These are phyloP conservation scores for Oryzias woworae DNA, from an alignment of 2,113 vertebrate species.

Conservation along the genomic window DNA sequence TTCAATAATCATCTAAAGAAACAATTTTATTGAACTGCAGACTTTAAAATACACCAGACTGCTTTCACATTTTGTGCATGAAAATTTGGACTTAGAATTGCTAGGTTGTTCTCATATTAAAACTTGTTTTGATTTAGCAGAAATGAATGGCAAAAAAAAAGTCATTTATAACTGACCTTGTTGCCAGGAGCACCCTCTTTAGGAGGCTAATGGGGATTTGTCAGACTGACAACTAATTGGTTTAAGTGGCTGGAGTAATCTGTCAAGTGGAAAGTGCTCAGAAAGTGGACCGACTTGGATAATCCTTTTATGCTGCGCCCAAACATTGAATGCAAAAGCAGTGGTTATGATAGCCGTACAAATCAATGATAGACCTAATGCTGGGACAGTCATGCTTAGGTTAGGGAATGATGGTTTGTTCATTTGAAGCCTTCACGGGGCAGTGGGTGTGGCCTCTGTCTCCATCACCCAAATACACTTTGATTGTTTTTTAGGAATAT, in stretches of 20 bases:
- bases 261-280: constrained; percentile 25
- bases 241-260: constrained; percentile 63
- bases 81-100: neutral
- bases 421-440: too few species aligned
- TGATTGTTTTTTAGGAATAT: too few species aligned
- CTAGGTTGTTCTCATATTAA: neutral
- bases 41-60: too few species aligned
- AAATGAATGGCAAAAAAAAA: neutral
- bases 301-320: constrained; percentile 41
- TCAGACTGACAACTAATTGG: constrained; percentile 64
- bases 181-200: constrained; percentile 49
- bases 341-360: constrained; percentile 9
- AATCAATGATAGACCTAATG: neutral
- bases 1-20: constrained; percentile 80
- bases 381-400: too few species aligned
- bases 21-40: neutral
- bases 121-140: neutral
- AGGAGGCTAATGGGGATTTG: constrained; percentile 66
- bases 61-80: too few species aligned
- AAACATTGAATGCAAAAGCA: constrained; percentile 30
- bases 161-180: constrained; percentile 18
- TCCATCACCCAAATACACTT: too few species aligned
- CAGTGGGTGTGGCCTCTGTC: too few species aligned
- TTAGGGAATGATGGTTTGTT: too few species aligned
- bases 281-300: neutral